Base-by-base conservation (phyloP, 2,797 vertebrate species). In the Lates japonicus region DNA sequence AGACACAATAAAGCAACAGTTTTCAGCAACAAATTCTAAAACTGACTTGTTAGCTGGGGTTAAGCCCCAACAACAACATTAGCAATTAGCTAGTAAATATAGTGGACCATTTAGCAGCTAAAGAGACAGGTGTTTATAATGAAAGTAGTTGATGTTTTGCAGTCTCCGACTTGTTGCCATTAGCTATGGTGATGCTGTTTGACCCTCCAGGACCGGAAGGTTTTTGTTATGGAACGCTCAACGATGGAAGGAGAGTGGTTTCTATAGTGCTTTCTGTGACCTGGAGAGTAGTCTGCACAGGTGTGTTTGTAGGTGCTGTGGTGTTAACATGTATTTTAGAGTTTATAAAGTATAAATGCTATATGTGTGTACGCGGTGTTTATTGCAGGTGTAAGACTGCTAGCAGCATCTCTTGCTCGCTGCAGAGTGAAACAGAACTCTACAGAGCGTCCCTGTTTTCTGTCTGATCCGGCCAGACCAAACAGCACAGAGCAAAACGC, bases 151-250 rank as follows among this genome's bases (percentile, higher is more conserved):
- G 5, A 4, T 84, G 74, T 79, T 79, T 92, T 82, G 57, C 81
- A 99, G 98, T 87, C 96, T n/a, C 86, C 51, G 94, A 97, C 65
- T 85, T 97, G 90, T 96, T 95, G 90, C 95, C 97, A 37, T 93
- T 99, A 88, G 95, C 96, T 58, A 95, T 99, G 93, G 97, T 99
- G 90, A 96, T 99, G 96, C 94, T 99, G 69, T 98, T 95, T 84
- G 97, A 99, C n/a, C 90, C 95, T 98, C 68, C 97, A 97, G 94
- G 94, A 97, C 60, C 93, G n/a, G 95, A 81, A 96, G 95, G 87
- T 99, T 99, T 92, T 72, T 87, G 81, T 70, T 89, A 19, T 91
- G 93, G 70, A 94, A 81, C 84, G 62, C 83, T 74, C 90, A 54
- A 9, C 58, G 42, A 87, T 86, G 48, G 90, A 96, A 52, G 92